phyloP scores from a whole-genome alignment of 2,113 vertebrate species.

The Lophius piscatorius region DNA sequence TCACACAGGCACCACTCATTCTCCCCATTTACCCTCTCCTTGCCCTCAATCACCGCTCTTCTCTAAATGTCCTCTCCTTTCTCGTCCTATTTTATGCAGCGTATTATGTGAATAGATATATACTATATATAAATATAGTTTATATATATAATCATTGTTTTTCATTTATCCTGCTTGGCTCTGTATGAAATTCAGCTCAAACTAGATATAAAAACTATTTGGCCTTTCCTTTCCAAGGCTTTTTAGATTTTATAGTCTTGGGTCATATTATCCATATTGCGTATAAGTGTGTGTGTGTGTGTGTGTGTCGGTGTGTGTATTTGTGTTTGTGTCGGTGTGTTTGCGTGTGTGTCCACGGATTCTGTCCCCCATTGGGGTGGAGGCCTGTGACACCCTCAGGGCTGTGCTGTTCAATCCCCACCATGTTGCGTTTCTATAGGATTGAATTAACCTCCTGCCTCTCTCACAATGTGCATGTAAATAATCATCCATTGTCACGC shows the following conservation, averaged over 20 bases:
- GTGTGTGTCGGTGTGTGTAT: constrained; percentile 31
- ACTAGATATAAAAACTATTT: constrained; percentile 77
- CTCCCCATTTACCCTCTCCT: constrained; percentile 35
- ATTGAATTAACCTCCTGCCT: constrained; percentile 82
- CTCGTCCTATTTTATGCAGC: constrained; percentile 68
- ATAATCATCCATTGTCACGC: constrained; percentile 60
- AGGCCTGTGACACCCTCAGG: constrained; percentile 78
- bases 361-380: constrained; percentile 72
- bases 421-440: constrained; percentile 82
- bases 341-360: constrained; percentile 13
- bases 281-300: constrained; percentile 33
- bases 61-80: constrained; percentile 59
- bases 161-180: constrained; percentile 64
- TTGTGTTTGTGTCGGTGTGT: constrained; percentile 32
- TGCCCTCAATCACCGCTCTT: constrained; percentile 49
- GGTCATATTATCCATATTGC: constrained; percentile 66
- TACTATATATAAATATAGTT: not conserved
- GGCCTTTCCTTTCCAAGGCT: constrained; percentile 64
- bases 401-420: constrained; percentile 79
- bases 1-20: constrained; percentile 39
- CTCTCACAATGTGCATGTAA: constrained; percentile 72
- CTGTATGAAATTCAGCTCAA: constrained; percentile 69
- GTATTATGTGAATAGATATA: constrained; percentile 61
- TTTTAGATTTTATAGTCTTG: constrained; percentile 66
- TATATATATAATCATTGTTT: constrained; percentile 62